A percentile compares a stretch with the other conserved stretches of the same genome.
These are phyloP conservation scores for Casuarius casuarius DNA, from an alignment of 2,113 vertebrate species.

Conservation along the genomic window DNA sequence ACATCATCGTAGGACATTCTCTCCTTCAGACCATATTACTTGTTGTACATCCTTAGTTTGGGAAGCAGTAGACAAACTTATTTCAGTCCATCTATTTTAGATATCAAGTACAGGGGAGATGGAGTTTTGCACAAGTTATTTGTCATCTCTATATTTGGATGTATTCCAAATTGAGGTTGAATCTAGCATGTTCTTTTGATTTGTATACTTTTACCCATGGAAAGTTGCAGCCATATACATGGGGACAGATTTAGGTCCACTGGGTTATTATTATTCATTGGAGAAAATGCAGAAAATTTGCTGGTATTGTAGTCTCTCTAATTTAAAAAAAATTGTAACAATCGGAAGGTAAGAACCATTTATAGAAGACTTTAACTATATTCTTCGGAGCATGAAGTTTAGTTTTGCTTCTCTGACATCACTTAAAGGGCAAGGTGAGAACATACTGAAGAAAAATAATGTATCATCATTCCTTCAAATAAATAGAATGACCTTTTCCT, in stretches of 20 bases:
- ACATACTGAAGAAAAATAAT: background rate
- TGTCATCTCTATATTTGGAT: background rate
- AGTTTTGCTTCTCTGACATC: background rate
- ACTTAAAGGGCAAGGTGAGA: background rate
- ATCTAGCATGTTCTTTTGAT: conserved; percentile 12
- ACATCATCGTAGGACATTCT: background rate
- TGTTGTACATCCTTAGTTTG: background rate
- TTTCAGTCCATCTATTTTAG: background rate
- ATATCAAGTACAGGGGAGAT: background rate
- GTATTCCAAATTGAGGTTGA: background rate
- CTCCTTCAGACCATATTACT: background rate
- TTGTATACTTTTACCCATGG: background rate
- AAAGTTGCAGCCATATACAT: background rate
- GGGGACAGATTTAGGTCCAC: background rate
- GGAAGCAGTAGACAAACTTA: background rate
- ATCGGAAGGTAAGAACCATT: background rate
- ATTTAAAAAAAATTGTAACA: background rate
- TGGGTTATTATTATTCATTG: background rate
- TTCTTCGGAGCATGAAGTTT: background rate
- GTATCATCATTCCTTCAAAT: background rate
- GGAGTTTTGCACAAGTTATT: background rate
- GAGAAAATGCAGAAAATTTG: background rate
- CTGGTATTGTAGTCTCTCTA: background rate
- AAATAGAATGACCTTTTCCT: background rate
- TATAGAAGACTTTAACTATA: background rate